phyloP scores from a whole-genome alignment of 2,797 vertebrate species.

The Coreius guichenoti region DNA sequence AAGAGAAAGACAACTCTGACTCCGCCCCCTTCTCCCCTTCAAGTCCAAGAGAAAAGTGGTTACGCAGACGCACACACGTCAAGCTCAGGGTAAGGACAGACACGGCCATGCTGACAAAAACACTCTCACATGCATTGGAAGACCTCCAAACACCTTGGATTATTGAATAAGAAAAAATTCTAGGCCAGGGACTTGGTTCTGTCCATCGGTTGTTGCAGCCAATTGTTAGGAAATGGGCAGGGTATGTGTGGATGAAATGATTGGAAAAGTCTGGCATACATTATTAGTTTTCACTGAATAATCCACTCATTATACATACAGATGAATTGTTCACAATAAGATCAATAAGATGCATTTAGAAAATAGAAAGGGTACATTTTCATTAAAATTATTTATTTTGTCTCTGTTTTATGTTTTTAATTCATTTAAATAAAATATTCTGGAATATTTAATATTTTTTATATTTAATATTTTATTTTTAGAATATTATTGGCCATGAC shows the following conservation, averaged over 20 bases:
- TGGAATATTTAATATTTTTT: not conserved
- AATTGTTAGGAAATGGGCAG: not conserved
- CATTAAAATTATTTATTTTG: not conserved
- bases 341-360: no score
- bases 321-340: no score
- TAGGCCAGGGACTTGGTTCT: not conserved
- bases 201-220: not conserved
- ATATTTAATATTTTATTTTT: not conserved
- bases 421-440: not conserved
- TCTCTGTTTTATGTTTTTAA: not conserved
- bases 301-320: not conserved
- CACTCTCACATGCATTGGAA: not conserved
- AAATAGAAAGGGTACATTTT: not conserved
- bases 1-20: slow-evolving; percentile 84
- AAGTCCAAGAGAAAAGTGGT: slow-evolving; percentile 95
- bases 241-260: not conserved
- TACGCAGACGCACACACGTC: slow-evolving; percentile 94
- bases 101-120: not conserved
- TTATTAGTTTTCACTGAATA: not conserved
- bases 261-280: not conserved
- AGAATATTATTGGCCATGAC: not conserved
- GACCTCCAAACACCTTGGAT: not conserved
- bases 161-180: not conserved
- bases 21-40: slow-evolving; percentile 83
- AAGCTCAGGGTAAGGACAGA: slow-evolving; percentile 86